These are phyloP conservation scores for Trialeurodes vaporariorum DNA, from an alignment of 1,140 invertebrate species.

Conservation along the genomic window DNA sequence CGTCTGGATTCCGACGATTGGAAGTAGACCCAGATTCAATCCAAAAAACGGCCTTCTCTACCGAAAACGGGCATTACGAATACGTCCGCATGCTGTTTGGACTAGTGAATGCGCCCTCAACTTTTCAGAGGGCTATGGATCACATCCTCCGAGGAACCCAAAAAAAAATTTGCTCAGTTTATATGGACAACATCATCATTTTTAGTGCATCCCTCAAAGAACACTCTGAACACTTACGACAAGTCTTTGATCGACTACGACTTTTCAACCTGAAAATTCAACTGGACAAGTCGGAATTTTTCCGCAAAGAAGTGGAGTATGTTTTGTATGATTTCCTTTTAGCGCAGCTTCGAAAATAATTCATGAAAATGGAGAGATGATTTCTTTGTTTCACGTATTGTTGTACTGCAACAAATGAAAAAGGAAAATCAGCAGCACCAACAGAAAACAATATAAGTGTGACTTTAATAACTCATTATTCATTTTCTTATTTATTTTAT, in stretches of 20 bases:
- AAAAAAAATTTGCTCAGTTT: slow-evolving; percentile 24
- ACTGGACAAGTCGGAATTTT: too few species aligned
- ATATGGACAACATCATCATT: slow-evolving; percentile 36
- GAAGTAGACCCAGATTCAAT: slow-evolving; percentile 29
- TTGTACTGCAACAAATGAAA: too few species aligned
- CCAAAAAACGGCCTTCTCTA: slow-evolving; percentile 38
- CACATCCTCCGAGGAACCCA: slow-evolving; percentile 25
- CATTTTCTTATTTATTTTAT: too few species aligned
- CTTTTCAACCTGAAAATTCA: slow-evolving; percentile 34
- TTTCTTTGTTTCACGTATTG: too few species aligned
- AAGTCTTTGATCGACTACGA: slow-evolving; percentile 32
- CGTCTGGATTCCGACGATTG: slow-evolving; percentile 39
- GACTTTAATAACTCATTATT: too few species aligned
- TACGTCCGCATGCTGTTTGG: slow-evolving; percentile 36
- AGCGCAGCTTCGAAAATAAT: too few species aligned
- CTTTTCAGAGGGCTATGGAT: slow-evolving; percentile 36
- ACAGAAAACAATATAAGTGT: too few species aligned
- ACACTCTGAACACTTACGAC: slow-evolving; percentile 25
- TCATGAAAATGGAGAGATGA: too few species aligned
- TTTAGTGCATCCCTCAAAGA: slow-evolving; percentile 30
- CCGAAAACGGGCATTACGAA: slow-evolving; percentile 30
- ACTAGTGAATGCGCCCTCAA: slow-evolving; percentile 33
- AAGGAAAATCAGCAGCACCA: too few species aligned
- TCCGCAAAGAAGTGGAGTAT: too few species aligned
- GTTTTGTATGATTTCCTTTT: too few species aligned